Conservation (phyloP, 2,888 invertebrate species). For the Megastigmus dorsalis region DNA sequence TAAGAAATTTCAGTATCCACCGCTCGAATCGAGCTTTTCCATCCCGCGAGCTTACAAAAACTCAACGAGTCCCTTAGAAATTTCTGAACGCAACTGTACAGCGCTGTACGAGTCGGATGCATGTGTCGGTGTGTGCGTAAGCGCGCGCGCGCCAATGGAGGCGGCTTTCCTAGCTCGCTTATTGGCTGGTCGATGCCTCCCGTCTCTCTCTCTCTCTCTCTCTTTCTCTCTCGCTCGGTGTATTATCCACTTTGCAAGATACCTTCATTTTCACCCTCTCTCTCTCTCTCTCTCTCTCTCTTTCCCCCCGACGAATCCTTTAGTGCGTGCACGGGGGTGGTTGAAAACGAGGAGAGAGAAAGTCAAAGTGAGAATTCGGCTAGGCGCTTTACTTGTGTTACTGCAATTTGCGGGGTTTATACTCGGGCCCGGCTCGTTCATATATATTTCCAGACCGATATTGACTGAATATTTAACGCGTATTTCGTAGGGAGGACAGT, state of each 20-base stretch:
- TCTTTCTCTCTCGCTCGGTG: neutral
- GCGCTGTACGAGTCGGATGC: neutral
- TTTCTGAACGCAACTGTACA: slow-evolving; percentile 19
- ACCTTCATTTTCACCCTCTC: slow-evolving; percentile 18
- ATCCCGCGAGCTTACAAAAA: too few relatives aligned
- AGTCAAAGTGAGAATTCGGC: slow-evolving; percentile 26
- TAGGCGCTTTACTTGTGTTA: slow-evolving; percentile 11
- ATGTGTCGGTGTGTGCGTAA: neutral
- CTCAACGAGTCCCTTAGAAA: too few relatives aligned
- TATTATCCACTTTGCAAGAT: slow-evolving; percentile 40
- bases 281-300: neutral
- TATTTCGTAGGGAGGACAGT: too few relatives aligned
- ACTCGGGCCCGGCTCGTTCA: too few relatives aligned
- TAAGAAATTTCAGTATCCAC: too few relatives aligned
- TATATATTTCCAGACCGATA: too few relatives aligned
- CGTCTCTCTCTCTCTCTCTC: slow-evolving; percentile 60
- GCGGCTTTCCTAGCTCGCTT: slow-evolving; percentile 9
- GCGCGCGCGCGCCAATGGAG: neutral
- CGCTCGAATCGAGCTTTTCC: too few relatives aligned
- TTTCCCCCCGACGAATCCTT: neutral
- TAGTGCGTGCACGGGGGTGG: neutral
- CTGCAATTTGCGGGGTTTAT: slow-evolving; percentile 26
- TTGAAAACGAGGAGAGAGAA: slow-evolving; percentile 7
- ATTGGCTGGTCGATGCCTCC: slow-evolving; percentile 18
- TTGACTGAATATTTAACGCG: too few relatives aligned